Evolutionary conservation across 2,797 vertebrate species (phyloP), one percentile per base, ranked within the genome.

Genomic region (Sebastes vulpes): DNA sequence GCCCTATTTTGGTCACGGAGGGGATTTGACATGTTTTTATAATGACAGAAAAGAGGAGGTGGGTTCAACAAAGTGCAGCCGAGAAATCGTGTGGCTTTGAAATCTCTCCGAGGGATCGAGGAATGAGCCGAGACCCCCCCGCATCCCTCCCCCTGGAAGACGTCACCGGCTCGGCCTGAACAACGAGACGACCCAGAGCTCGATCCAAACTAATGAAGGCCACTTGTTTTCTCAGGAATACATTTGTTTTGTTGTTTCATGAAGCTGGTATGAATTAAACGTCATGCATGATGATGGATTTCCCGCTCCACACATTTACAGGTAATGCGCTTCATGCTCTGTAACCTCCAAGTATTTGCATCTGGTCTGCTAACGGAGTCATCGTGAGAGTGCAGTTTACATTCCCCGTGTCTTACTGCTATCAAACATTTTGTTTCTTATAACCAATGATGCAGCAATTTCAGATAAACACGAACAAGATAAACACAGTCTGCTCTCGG

Each of bases 391-490:
- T 20, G 48, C 35, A n/a, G 85, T 90, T 89, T 89, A 92, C 89
- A 93, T 90, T 91, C 90, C 85, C 53, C 12, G 0, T 26, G 88
- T 88, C 78, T 70, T 64, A n/a, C 68, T 69, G 60, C 74, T 52
- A 88, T 86, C 83, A 83, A 81, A 89, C 82, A 79, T 80, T 72
- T 67, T 74, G 67, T 73, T 60, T 90, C 68, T 66, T 53, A 80
- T 75, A 82, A 76, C 56, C 84, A 54, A 50, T 54, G 85, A 90
- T 85, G 83, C 83, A 28, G 83, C 66, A 77, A 82, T 83, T 71
- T 76, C 48, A 70, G 76, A 84, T 86, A 89, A 92, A 92, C 85
- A 89, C 4, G 38, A 61, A 21, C 46, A 80, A 65, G 46, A 83
- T 81, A 88, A 85, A 88, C 82, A 86, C 59, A 14, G 67, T 42